Percentiles rank a stretch among this genome's conserved stretches.
Evolutionary conservation across 2,888 invertebrate genomes (phyloP).

Genomic region (Scaptomyza cyrtandrae): DNA sequence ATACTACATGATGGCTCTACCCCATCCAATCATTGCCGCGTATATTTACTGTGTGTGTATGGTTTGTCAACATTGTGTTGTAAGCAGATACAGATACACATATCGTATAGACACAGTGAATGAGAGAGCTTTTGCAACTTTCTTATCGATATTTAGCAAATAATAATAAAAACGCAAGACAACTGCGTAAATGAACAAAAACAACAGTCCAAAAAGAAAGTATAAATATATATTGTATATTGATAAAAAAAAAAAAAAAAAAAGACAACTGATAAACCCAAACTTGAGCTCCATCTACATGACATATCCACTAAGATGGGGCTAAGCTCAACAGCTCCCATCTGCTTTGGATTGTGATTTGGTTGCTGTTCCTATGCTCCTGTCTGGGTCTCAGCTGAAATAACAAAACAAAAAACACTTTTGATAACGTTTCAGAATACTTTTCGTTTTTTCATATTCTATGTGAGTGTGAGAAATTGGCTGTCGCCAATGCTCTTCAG

Average conservation of each 20-base stretch:
- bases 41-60: constrained; percentile 70
- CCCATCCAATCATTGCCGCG: not conserved
- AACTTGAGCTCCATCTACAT: constrained; percentile 32
- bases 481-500: constrained; percentile 67
- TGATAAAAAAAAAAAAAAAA: constrained; percentile 7
- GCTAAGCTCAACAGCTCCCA: constrained; percentile 57
- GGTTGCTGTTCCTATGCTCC: constrained; percentile 2
- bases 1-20: constrained; percentile 14
- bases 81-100: constrained; percentile 1
- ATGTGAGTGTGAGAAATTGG: constrained; percentile 60
- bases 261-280: constrained; percentile 45
- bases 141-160: constrained; percentile 75
- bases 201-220: constrained; percentile 1
- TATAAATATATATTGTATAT: constrained; percentile 1
- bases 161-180: constrained; percentile 71
- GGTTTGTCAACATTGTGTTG: constrained; percentile 65
- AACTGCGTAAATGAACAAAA: constrained; percentile 42
- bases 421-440: constrained; percentile 23
- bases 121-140: constrained; percentile 7
- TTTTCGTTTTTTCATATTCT: not conserved
- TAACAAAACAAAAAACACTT: constrained; percentile 21
- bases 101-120: constrained; percentile 2
- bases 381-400: constrained; percentile 60
- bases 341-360: constrained; percentile 70
- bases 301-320: constrained; percentile 21